A percentile compares a stretch with the other conserved stretches of the same genome.
Evolutionary conservation across 2,888 invertebrate species (phyloP).

Genomic region (Ischnus inquisitorius): DNA sequence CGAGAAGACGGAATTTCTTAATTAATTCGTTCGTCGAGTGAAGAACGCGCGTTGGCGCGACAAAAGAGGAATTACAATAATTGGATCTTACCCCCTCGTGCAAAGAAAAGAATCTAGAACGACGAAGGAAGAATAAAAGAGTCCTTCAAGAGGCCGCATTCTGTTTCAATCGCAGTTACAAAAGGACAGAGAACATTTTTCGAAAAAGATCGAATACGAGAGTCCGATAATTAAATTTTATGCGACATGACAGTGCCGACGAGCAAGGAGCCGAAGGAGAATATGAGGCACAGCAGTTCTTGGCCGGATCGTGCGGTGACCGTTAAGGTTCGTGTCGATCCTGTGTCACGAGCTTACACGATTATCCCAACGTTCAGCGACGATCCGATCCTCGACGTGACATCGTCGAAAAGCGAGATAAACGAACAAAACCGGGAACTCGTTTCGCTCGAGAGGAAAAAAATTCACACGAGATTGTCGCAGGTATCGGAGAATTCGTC

Average conservation of each 20-base stretch:
- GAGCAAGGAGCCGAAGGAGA: constrained; percentile 67
- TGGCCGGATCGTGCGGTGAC: constrained; percentile 79
- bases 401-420: constrained; percentile 21
- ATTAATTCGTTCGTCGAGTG: constrained; percentile 21
- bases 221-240: constrained; percentile 21
- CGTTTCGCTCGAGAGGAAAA: constrained; percentile 29
- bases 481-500: constrained; percentile 22
- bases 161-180: background rate
- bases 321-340: constrained; percentile 79
- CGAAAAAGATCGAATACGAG: background rate
- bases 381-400: constrained; percentile 58
- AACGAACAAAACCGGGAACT: constrained; percentile 4
- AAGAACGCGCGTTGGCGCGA: background rate
- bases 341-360: constrained; percentile 79
- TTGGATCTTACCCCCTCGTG: background rate
- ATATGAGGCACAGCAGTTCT: constrained; percentile 80
- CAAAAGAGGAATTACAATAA: constrained; percentile 1
- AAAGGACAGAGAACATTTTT: background rate
- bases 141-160: background rate
- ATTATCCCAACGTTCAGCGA: constrained; percentile 77
- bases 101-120: background rate
- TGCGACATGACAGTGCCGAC: constrained; percentile 71
- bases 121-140: background rate
- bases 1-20: constrained; percentile 2
- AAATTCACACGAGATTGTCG: constrained; percentile 33